phyloP scores from a whole-genome alignment of 2,797 vertebrate genomes.

The Gobionotothen gibberifrons region DNA sequence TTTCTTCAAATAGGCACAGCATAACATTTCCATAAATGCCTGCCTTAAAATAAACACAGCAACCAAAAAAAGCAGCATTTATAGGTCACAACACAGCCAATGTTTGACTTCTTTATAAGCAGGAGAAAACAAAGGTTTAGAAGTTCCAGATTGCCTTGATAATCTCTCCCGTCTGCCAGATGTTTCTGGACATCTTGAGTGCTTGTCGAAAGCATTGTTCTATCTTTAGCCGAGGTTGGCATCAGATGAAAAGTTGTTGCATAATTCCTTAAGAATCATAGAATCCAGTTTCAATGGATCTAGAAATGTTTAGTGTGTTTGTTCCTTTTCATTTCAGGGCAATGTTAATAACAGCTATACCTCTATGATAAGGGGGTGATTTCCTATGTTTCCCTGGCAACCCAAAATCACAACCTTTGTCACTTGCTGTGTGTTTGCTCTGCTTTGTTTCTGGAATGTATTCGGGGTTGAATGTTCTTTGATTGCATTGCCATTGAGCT shows the following conservation, averaged over 20 bases:
- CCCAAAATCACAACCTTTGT: constrained; percentile 65
- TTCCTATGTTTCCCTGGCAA: constrained; percentile 72
- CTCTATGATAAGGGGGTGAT: constrained; percentile 69
- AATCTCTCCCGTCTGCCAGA: constrained; percentile 49
- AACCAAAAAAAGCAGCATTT: background rate
- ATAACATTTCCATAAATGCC: constrained; percentile 46
- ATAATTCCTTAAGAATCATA: constrained; percentile 29
- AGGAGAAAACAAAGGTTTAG: background rate
- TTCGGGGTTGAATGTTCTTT: constrained; percentile 31
- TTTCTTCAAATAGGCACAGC: constrained; percentile 48
- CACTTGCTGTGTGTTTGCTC: constrained; percentile 23
- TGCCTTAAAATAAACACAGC: constrained; percentile 39
- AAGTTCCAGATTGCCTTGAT: constrained; percentile 6
- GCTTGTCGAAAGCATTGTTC: constrained; percentile 34
- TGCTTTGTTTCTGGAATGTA: constrained; percentile 55
- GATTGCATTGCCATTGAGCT: constrained; percentile 28
- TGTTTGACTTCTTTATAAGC: constrained; percentile 8
- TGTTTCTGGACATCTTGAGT: constrained; percentile 48
- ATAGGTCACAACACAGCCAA: constrained; percentile 1
- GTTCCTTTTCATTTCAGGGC: constrained; percentile 46
- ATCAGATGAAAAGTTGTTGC: constrained; percentile 45
- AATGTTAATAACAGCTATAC: constrained; percentile 63
- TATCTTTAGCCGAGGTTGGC: constrained; percentile 48
- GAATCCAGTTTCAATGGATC: constrained; percentile 30
- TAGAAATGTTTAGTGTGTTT: constrained; percentile 17